A percentile compares a stretch with the other conserved stretches of the same genome.
Evolutionary conservation across 2,888 invertebrate species (phyloP).

Genomic region (Acanthococcus lagerstroemiae): DNA sequence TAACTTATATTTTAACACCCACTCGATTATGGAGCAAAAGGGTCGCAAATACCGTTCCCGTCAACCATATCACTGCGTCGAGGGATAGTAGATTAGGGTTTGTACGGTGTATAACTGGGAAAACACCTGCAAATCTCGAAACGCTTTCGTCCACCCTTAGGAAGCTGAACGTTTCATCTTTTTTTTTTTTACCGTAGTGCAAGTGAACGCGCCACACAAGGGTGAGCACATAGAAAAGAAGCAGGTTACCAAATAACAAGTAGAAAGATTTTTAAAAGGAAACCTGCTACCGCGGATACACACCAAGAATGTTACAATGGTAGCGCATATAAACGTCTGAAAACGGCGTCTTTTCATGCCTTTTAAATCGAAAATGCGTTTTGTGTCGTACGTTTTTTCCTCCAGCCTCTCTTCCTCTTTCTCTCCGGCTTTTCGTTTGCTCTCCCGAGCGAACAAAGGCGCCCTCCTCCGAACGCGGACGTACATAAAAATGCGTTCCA

Average conservation of each 20-base stretch:
- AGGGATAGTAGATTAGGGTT: conserved; percentile 1
- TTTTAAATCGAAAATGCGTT: background rate
- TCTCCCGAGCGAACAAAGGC: background rate
- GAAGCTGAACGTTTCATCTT: no score
- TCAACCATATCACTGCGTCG: conserved; percentile 25
- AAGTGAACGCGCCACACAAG: background rate
- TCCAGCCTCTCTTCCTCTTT: background rate
- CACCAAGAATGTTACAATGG: no score
- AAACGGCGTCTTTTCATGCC: background rate
- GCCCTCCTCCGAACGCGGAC: background rate
- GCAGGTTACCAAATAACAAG: background rate
- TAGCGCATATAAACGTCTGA: no score
- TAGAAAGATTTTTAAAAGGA: background rate
- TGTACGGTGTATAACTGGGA: background rate
- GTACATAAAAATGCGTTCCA: background rate
- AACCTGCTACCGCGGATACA: background rate
- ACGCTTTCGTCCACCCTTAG: conserved; percentile 14
- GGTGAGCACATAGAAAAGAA: background rate
- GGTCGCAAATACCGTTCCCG: conserved; percentile 18
- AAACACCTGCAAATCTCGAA: conserved; percentile 25
- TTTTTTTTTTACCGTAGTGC: background rate
- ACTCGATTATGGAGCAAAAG: conserved; percentile 7
- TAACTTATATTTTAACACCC: conserved; percentile 2
- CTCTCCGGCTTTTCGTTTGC: background rate
- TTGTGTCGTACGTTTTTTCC: background rate